phyloP scores from a whole-genome alignment of 1,140 invertebrate genomes.

The Scylla paramamosain region DNA sequence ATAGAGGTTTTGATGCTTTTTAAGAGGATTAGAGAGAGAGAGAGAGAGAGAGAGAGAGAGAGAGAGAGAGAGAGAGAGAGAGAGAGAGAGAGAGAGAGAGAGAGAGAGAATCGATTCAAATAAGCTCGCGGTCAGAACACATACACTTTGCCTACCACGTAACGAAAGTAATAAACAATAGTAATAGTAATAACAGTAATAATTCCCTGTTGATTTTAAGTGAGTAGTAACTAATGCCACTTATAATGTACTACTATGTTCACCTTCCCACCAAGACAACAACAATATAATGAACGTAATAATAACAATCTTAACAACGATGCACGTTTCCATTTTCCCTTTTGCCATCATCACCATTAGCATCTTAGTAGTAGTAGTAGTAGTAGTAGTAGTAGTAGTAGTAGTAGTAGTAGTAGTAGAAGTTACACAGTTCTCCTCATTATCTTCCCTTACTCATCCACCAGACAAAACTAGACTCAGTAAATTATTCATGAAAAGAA shows the following conservation, averaged over 20 bases:
- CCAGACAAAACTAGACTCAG: too few relatives aligned
- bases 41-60: not conserved
- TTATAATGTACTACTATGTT: too few relatives aligned
- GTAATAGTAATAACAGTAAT: too few relatives aligned
- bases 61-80: not conserved
- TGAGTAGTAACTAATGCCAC: too few relatives aligned
- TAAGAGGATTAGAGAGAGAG: not conserved
- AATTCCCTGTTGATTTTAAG: too few relatives aligned
- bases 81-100: conserved; percentile 3
- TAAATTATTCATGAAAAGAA: not conserved
- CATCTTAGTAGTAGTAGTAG: not conserved
- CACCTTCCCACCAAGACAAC: too few relatives aligned
- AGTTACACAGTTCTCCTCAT: not conserved
- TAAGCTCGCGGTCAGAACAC: too few relatives aligned
- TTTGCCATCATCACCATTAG: not conserved
- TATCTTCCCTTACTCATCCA: not conserved
- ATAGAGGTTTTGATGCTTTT: not conserved
- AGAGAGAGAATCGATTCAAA: not conserved
- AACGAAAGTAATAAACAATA: too few relatives aligned
- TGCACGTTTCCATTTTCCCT: not conserved
- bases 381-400: conserved; percentile 22
- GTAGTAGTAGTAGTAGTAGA: not conserved
- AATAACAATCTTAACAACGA: too few relatives aligned
- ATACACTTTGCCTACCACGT: too few relatives aligned
- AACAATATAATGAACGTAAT: too few relatives aligned